Evolutionary conservation across 2,888 invertebrate species (phyloP).

Genomic region (Apodemia mormo): DNA sequence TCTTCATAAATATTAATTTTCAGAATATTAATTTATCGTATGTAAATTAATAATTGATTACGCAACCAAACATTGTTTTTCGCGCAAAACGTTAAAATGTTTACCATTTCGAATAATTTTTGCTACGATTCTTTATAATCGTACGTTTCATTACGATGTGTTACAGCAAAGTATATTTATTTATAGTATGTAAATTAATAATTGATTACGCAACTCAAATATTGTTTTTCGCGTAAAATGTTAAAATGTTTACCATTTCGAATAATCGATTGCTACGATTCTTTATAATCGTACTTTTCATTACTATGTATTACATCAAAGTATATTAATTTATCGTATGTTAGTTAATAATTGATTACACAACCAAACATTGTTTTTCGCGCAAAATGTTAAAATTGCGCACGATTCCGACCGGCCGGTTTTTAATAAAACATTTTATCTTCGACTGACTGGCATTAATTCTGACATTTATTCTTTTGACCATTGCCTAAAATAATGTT

Average conservation of each 20-base stretch:
- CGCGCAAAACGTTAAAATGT: background rate
- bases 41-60: slow-evolving; percentile 3
- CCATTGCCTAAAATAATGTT: no score
- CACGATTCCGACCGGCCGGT: no score
- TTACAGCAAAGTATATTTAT: background rate
- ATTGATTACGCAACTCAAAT: background rate
- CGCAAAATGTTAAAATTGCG: background rate
- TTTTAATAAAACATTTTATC: no score
- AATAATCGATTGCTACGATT: no score
- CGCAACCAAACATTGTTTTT: slow-evolving; percentile 9
- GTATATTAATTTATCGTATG: background rate
- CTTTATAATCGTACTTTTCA: background rate
- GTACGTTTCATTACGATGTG: background rate
- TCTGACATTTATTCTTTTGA: no score
- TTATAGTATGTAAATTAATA: background rate
- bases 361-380: slow-evolving; percentile 13
- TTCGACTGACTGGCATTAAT: no score
- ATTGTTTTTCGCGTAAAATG: slow-evolving; percentile 3
- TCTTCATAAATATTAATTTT: no score
- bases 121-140: no score
- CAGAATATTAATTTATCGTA: background rate
- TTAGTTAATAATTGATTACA: background rate
- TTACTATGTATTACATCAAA: background rate
- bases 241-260: no score
- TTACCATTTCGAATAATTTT: no score